Conservation (phyloP, 2,113 vertebrate genomes). For the Enhydra lutris region DNA sequence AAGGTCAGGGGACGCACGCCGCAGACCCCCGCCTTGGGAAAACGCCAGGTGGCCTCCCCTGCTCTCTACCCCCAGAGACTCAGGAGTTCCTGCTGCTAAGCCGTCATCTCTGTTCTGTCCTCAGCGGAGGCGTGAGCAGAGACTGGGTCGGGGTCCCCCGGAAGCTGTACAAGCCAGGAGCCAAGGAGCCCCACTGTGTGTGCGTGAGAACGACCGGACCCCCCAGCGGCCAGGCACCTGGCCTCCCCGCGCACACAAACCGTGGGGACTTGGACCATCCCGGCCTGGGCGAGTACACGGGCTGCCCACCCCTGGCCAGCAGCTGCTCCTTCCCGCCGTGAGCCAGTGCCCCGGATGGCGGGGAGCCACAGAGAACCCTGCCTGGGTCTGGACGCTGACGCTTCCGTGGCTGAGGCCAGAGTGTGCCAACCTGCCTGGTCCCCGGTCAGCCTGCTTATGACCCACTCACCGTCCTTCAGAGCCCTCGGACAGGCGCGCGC, state of each 20-base stretch:
- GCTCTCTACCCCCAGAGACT: neutral
- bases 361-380: neutral
- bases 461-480: neutral
- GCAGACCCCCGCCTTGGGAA: neutral
- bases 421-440: neutral
- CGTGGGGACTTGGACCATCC: slow-evolving; percentile 83
- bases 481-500: neutral
- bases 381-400: neutral
- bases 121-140: slow-evolving; percentile 90
- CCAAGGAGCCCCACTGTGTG: slow-evolving; percentile 83
- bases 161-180: slow-evolving; percentile 86
- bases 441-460: too few relatives aligned
- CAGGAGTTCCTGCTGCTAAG: neutral
- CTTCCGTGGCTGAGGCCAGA: neutral
- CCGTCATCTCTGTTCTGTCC: slow-evolving; percentile 3
- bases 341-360: neutral
- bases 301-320: slow-evolving; percentile 83
- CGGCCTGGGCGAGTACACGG: slow-evolving; percentile 84
- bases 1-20: neutral
- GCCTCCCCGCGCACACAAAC: slow-evolving; percentile 54
- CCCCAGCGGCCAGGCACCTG: slow-evolving; percentile 7
- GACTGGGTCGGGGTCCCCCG: slow-evolving; percentile 92
- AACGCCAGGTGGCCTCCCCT: neutral
- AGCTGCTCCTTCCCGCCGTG: slow-evolving; percentile 79
- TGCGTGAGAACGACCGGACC: slow-evolving; percentile 83